These are phyloP conservation scores for Mus spretus DNA, from an alignment of 2,797 vertebrate genomes.

Conservation along the genomic window DNA sequence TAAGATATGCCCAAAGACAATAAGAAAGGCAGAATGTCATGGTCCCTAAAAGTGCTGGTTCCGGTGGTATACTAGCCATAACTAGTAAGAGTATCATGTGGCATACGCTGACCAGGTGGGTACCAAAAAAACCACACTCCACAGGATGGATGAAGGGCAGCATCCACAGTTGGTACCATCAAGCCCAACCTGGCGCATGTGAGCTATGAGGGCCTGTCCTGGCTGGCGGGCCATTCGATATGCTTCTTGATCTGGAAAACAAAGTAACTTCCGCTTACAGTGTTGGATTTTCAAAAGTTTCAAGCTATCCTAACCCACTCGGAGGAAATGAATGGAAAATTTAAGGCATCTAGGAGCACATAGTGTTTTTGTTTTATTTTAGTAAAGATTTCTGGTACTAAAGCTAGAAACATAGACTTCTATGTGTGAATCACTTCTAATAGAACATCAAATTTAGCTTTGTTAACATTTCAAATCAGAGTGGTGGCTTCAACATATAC, in stretches of 20 bases:
- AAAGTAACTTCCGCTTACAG: background rate
- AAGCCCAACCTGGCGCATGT: conserved; percentile 63
- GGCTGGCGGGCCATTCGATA: background rate
- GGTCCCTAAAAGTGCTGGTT: background rate
- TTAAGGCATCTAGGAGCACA: background rate
- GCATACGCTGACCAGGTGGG: conserved; percentile 68
- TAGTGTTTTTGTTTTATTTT: background rate
- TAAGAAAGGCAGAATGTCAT: background rate
- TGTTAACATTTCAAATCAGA: conserved; percentile 33
- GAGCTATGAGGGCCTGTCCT: conserved; percentile 53
- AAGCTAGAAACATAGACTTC: conserved; percentile 15
- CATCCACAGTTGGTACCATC: conserved; percentile 50
- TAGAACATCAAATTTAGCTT: background rate
- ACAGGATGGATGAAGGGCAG: conserved; percentile 65
- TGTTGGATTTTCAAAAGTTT: background rate
- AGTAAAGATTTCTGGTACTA: conserved; percentile 41
- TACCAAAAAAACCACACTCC: conserved; percentile 64
- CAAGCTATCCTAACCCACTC: background rate
- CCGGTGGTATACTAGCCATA: background rate
- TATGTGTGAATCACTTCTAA: background rate
- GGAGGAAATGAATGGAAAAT: conserved; percentile 25
- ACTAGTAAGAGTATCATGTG: background rate
- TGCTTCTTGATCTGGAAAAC: background rate
- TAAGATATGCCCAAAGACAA: background rate
- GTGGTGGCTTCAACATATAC: conserved; percentile 29